Evolutionary conservation across 2,113 vertebrate species (phyloP).

Genomic region (Neotragus pygmaeus): DNA sequence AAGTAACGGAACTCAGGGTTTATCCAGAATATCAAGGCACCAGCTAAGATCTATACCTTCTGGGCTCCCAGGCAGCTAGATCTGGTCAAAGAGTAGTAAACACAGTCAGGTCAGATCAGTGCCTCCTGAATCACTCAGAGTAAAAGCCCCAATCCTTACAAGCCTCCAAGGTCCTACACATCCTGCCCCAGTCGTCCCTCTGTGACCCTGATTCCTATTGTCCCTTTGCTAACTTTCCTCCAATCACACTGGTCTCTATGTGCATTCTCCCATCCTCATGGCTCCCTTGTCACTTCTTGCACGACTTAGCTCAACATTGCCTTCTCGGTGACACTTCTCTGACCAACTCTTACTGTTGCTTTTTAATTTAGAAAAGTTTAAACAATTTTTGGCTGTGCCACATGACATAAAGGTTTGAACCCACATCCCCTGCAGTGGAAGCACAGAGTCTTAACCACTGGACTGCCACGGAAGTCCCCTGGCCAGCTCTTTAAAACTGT

Average conservation of each 20-base stretch:
- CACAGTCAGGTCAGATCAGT: neutral
- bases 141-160: neutral
- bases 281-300: neutral
- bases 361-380: neutral
- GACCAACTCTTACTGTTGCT: neutral
- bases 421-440: neutral
- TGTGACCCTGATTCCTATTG: neutral
- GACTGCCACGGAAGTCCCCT: neutral
- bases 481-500: neutral
- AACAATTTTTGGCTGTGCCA: neutral
- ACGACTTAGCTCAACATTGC: neutral
- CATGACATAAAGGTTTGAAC: neutral
- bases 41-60: neutral
- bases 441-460: neutral
- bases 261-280: fast-evolving
- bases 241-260: neutral
- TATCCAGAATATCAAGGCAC: neutral
- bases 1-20: neutral
- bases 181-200: fast-evolving
- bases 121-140: neutral
- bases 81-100: neutral
- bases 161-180: too few species aligned
- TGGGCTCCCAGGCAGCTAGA: neutral
- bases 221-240: neutral
- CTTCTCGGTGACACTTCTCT: neutral